A percentile compares a stretch with the other conserved stretches of the same genome.
Conservation (phyloP, 1,140 invertebrate species). For the Anadara kagoshimensis region DNA sequence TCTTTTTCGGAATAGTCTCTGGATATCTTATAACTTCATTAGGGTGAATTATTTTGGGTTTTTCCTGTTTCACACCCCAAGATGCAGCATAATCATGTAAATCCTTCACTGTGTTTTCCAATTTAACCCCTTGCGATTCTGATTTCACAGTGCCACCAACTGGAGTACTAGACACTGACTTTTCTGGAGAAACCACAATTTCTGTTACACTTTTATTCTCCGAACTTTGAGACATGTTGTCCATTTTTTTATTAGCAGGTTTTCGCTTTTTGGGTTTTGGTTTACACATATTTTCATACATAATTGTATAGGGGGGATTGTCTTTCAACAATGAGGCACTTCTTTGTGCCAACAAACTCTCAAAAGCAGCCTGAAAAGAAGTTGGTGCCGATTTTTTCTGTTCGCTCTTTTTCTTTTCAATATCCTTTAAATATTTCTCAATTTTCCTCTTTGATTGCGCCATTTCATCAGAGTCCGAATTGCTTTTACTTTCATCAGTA, state of each 20-base stretch:
- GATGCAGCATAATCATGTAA: no score
- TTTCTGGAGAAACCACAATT: no score
- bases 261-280: constrained; percentile 17
- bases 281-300: no score
- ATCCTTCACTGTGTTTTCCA: no score
- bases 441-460: constrained; percentile 37
- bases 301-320: no score
- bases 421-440: constrained; percentile 42
- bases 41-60: not conserved
- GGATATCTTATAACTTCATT: constrained; percentile 4
- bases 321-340: not conserved
- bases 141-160: no score
- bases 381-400: constrained; percentile 23
- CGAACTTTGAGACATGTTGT: not conserved
- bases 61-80: no score
- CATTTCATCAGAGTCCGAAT: constrained; percentile 5
- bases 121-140: no score
- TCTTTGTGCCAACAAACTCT: constrained; percentile 26
- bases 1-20: constrained; percentile 28
- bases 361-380: constrained; percentile 53
- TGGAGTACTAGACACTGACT: no score
- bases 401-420: constrained; percentile 11
- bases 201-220: not conserved
- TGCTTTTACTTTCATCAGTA: constrained; percentile 16
- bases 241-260: constrained; percentile 7